phyloP scores from a whole-genome alignment of 1,140 invertebrate species.

The Drosophila athabasca region DNA sequence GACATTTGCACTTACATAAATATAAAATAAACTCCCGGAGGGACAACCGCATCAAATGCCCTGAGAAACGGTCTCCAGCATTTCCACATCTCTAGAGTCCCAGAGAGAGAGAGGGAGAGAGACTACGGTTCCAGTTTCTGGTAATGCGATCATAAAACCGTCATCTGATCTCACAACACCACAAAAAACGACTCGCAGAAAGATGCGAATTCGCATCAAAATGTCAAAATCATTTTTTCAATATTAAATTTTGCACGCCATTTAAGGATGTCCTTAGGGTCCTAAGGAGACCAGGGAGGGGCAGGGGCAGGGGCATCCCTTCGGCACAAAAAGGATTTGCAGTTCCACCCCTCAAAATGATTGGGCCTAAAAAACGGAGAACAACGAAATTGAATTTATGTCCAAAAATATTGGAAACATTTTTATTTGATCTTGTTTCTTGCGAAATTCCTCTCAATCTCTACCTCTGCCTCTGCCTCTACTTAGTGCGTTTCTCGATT shows the following conservation, averaged over 20 bases:
- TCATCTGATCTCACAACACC: conserved; percentile 66
- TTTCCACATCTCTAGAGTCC: too few species aligned
- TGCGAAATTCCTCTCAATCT: conserved; percentile 23
- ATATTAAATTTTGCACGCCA: conserved; percentile 74
- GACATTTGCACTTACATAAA: conserved; percentile 48
- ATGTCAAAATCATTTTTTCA: conserved; percentile 66
- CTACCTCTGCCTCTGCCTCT: conserved; percentile 7
- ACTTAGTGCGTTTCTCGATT: conserved; percentile 40
- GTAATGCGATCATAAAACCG: conserved; percentile 77
- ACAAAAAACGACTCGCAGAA: conserved; percentile 55
- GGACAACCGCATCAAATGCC: conserved; percentile 54
- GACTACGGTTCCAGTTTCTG: conserved; percentile 17
- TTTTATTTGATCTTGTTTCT: conserved; percentile 60
- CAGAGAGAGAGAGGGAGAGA: too few species aligned
- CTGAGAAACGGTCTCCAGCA: too few species aligned
- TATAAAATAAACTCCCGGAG: conserved; percentile 17
- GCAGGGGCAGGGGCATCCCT: not conserved
- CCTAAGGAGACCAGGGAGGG: conserved; percentile 3
- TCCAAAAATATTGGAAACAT: conserved; percentile 49
- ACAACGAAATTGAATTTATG: conserved; percentile 42
- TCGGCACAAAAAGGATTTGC: conserved; percentile 29
- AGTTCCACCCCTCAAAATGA: conserved; percentile 40
- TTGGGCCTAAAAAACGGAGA: conserved; percentile 31
- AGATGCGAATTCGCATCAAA: conserved; percentile 41
- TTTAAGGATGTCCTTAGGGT: conserved; percentile 60